These are phyloP conservation scores for Cynoglossus semilaevis DNA, from an alignment of 2,113 vertebrate genomes.

Conservation along the genomic window DNA sequence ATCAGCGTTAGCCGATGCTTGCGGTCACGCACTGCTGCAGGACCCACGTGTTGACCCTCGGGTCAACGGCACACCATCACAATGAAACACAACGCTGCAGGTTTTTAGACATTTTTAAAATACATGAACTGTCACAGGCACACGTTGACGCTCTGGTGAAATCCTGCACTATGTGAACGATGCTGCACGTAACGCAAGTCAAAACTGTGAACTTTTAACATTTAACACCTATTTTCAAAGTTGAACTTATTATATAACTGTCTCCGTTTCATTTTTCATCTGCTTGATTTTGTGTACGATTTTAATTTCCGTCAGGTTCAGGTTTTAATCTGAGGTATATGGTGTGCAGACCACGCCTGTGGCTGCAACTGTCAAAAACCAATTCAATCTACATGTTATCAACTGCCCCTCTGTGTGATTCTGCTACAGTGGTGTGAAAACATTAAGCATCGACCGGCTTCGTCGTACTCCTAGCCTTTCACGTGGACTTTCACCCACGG, in stretches of 20 bases:
- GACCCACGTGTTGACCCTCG: constrained; percentile 44
- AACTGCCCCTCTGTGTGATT: constrained; percentile 13
- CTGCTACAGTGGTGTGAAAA: constrained; percentile 49
- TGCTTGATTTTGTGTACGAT: constrained; percentile 10
- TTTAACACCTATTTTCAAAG: no score
- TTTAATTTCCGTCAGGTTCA: constrained; percentile 24
- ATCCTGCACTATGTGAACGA: constrained; percentile 12
- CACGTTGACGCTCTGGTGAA: constrained; percentile 34
- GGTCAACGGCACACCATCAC: constrained; percentile 59
- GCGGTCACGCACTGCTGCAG: constrained; percentile 41
- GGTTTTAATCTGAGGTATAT: constrained; percentile 65
- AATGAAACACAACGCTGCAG: constrained; percentile 46
- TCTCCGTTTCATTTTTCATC: constrained; percentile 1
- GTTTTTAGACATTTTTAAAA: constrained; percentile 55
- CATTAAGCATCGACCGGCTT: constrained; percentile 35
- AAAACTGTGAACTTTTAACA: neutral
- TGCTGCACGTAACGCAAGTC: neutral
- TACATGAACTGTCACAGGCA: constrained; percentile 53
- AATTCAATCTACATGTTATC: neutral
- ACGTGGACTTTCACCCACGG: constrained; percentile 37
- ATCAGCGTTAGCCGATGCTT: constrained; percentile 25
- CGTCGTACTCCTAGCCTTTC: constrained; percentile 33
- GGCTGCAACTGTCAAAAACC: constrained; percentile 42
- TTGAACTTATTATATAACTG: no score
- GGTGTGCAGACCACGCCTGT: constrained; percentile 65